These are phyloP conservation scores for Arizona elegans DNA, from an alignment of 2,113 vertebrate species.

Conservation along the genomic window DNA sequence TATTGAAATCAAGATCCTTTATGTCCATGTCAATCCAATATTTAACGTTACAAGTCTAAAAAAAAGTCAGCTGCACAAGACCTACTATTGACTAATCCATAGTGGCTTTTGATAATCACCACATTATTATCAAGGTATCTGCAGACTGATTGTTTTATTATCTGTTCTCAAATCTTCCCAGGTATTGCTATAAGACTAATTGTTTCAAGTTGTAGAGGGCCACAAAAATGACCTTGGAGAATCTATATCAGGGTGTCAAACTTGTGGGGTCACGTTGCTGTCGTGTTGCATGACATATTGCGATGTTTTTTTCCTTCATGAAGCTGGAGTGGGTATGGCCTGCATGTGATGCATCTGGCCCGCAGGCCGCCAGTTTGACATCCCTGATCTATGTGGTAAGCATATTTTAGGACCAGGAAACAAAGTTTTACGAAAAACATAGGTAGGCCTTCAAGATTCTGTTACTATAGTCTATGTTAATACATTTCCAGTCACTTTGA, in stretches of 20 bases:
- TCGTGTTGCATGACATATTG: too few species aligned
- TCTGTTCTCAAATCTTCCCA: background rate
- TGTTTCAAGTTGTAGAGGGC: background rate
- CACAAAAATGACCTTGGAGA: background rate
- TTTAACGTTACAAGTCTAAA: background rate
- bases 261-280: too few species aligned
- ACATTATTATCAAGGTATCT: background rate
- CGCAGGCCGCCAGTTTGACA: too few species aligned
- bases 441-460: background rate
- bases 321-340: too few species aligned
- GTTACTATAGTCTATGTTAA: background rate
- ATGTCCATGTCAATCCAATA: background rate
- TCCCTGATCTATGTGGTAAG: background rate
- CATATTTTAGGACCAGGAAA: background rate
- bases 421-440: background rate
- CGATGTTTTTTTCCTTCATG: too few species aligned
- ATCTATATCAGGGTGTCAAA: too few species aligned
- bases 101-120: background rate
- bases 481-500: background rate
- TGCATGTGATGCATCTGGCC: too few species aligned
- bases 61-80: background rate
- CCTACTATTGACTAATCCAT: background rate
- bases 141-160: background rate
- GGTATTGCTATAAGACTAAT: background rate
- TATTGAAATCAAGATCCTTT: background rate